phyloP scores from a whole-genome alignment of 2,113 vertebrate species.

The Prinia subflava region DNA sequence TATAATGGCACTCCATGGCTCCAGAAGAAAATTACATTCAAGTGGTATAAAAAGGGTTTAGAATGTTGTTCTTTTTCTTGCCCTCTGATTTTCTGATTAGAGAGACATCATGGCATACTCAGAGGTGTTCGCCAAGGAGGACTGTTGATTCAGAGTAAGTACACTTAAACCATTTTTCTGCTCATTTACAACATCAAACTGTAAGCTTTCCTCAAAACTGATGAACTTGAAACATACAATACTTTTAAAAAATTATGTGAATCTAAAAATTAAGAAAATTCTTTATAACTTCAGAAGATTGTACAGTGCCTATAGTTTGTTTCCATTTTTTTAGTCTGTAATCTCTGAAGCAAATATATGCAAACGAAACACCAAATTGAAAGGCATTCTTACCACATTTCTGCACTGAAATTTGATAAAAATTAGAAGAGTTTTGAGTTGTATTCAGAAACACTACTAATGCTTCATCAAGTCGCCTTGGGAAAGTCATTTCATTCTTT shows the following conservation, averaged over 20 bases:
- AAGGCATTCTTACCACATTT: neutral
- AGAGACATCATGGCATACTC: neutral
- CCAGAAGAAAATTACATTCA: neutral
- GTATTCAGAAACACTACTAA: neutral
- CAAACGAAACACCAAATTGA: neutral
- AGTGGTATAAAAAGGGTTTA: neutral
- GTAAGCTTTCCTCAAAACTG: neutral
- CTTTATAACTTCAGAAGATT: neutral
- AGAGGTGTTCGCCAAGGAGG: conserved; percentile 55
- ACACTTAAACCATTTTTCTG: neutral
- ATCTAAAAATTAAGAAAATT: neutral
- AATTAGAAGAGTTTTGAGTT: neutral
- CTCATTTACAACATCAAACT: neutral
- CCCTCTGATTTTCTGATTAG: conserved; percentile 32
- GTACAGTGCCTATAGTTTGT: neutral
- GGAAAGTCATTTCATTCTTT: neutral
- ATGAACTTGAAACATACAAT: neutral
- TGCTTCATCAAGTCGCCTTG: neutral
- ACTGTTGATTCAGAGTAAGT: conserved; percentile 80
- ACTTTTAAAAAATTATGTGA: neutral
- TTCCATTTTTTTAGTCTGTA: neutral
- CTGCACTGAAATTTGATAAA: neutral
- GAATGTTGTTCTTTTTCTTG: neutral
- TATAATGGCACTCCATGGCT: neutral
- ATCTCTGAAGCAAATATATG: neutral